Evolutionary conservation across 2,888 invertebrate genomes (phyloP).

Genomic region (Andrena camellia): DNA sequence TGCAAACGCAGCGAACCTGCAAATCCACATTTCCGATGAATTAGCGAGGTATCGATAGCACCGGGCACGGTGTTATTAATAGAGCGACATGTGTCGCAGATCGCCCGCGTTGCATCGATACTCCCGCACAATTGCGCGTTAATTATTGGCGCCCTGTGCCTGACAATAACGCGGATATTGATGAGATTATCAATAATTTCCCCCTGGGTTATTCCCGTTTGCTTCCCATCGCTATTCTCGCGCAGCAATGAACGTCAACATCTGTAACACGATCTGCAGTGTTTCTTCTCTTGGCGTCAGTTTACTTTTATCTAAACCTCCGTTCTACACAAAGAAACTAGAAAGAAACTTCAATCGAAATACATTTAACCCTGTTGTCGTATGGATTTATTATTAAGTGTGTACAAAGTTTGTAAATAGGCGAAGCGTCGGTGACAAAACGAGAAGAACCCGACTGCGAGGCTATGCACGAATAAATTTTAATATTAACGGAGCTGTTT

Average conservation of each 20-base stretch:
- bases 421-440: neutral
- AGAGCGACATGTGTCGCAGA: conserved; percentile 74
- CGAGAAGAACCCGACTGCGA: conserved; percentile 1
- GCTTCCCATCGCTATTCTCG: conserved; percentile 35
- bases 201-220: conserved; percentile 45
- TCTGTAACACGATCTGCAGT: neutral
- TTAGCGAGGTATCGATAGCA: conserved; percentile 75
- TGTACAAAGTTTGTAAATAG: neutral
- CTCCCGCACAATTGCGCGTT: conserved; percentile 80
- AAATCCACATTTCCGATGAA: conserved; percentile 68
- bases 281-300: neutral
- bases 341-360: neutral
- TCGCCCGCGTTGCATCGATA: conserved; percentile 76
- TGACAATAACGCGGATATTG: conserved; percentile 82
- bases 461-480: conserved; percentile 9
- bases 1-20: conserved; percentile 34
- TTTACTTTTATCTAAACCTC: neutral
- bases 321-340: neutral
- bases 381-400: conserved; percentile 12
- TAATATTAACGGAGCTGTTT: conserved; percentile 24
- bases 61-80: conserved; percentile 73
- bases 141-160: conserved; percentile 78
- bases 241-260: conserved; percentile 38
- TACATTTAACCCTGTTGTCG: neutral
- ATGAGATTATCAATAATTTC: conserved; percentile 84